phyloP scores from a whole-genome alignment of 2,113 vertebrate genomes.

The Lonchura striata region DNA sequence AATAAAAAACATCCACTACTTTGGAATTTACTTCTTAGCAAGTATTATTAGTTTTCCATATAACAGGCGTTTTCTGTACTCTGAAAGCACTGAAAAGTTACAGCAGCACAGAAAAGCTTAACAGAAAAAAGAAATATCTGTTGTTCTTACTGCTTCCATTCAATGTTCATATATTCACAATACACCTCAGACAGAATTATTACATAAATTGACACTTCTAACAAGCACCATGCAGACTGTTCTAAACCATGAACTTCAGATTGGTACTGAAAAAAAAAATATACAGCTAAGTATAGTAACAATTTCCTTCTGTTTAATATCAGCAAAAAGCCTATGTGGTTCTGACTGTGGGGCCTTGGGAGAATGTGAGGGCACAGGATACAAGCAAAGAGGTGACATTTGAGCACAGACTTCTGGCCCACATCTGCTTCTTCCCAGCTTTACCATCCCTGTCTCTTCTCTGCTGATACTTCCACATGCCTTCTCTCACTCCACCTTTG shows the following conservation, averaged over 20 bases:
- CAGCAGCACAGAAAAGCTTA: neutral
- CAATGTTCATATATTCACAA: neutral
- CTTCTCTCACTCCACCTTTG: neutral
- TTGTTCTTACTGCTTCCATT: neutral
- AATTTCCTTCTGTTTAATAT: neutral
- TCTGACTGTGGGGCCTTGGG: neutral
- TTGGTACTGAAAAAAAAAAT: neutral
- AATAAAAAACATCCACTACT: neutral
- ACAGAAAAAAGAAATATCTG: neutral
- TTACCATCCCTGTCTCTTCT: neutral
- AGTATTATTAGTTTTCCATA: neutral
- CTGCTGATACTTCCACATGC: neutral
- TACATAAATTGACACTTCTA: neutral
- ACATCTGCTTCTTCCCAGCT: neutral
- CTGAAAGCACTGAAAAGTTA: neutral
- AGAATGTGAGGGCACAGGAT: fast-evolving
- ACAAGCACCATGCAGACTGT: neutral
- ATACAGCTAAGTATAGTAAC: neutral
- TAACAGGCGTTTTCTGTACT: neutral
- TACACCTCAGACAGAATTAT: neutral
- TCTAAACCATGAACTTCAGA: neutral
- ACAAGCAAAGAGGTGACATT: neutral
- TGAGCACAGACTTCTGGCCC: neutral
- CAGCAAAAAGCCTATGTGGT: neutral
- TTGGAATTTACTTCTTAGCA: neutral